Conservation (phyloP, 2,888 invertebrate genomes). For the Nysson spinosus region DNA sequence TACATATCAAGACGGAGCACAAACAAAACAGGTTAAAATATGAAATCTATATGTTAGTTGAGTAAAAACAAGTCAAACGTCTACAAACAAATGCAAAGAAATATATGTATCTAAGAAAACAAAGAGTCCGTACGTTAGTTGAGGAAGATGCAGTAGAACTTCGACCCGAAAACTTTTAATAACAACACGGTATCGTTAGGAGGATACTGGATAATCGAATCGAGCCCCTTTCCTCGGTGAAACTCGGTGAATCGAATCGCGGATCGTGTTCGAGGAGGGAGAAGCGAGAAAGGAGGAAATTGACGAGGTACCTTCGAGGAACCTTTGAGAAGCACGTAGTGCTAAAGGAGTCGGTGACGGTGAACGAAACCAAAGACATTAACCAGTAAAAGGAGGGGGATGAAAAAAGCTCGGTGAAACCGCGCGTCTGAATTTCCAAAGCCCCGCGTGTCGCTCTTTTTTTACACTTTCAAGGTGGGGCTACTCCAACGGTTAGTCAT, state of each 20-base stretch:
- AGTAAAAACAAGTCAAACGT: too few relatives aligned
- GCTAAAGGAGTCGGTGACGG: constrained; percentile 16
- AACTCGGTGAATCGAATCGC: constrained; percentile 16
- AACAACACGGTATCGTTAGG: constrained; percentile 9
- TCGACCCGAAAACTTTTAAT: constrained; percentile 20
- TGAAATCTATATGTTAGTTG: not conserved
- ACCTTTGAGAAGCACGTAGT: too few relatives aligned
- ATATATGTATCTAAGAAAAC: too few relatives aligned
- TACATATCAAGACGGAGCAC: too few relatives aligned
- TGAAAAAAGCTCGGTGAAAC: too few relatives aligned
- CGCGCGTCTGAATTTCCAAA: too few relatives aligned
- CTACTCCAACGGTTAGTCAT: constrained; percentile 38
- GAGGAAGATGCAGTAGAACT: constrained; percentile 2
- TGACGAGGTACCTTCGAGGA: constrained; percentile 12
- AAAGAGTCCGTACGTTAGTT: too few relatives aligned
- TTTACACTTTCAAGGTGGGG: constrained; percentile 41
- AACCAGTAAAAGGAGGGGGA: constrained; percentile 9
- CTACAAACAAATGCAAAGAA: too few relatives aligned
- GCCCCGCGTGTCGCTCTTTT: constrained; percentile 29
- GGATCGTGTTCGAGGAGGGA: not conserved
- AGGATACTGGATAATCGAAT: constrained; percentile 35
- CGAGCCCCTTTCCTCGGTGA: constrained; percentile 22
- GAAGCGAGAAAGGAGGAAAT: constrained; percentile 11
- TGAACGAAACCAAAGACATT: constrained; percentile 39
- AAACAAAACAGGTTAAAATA: too few relatives aligned